Evolutionary conservation across 2,888 invertebrate species (phyloP).

Genomic region (Petrophora chlorosata): DNA sequence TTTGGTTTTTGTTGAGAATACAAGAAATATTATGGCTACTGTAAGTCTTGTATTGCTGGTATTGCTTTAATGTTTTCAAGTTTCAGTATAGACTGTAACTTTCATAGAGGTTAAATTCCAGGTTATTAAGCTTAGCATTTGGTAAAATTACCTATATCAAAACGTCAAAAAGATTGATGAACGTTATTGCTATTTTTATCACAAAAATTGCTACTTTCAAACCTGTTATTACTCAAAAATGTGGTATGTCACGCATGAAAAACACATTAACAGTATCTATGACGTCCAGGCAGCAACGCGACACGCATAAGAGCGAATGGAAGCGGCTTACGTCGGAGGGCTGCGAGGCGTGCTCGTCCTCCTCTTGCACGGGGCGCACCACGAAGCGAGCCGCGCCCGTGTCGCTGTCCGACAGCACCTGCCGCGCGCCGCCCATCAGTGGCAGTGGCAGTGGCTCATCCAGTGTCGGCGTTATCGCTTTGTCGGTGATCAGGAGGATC

Average conservation of each 20-base stretch:
- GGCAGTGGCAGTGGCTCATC: slow-evolving; percentile 25
- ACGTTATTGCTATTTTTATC: too few species aligned
- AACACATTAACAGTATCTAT: neutral
- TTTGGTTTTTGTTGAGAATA: neutral
- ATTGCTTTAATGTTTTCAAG: too few species aligned
- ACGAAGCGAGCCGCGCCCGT: slow-evolving; percentile 84
- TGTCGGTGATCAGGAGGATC: slow-evolving; percentile 26
- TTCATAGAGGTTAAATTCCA: too few species aligned
- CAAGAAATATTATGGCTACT: too few species aligned
- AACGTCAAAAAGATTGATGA: too few species aligned
- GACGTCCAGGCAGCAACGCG: slow-evolving; percentile 33
- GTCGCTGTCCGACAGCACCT: slow-evolving; percentile 82
- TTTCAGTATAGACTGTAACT: too few species aligned
- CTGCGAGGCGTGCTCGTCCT: slow-evolving; percentile 83
- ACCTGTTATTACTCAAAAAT: too few species aligned
- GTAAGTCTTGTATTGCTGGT: too few species aligned
- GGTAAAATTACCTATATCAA: too few species aligned
- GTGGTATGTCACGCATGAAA: too few species aligned
- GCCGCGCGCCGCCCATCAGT: slow-evolving; percentile 37
- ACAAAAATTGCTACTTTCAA: too few species aligned
- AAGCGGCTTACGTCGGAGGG: slow-evolving; percentile 75
- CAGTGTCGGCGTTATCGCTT: slow-evolving; percentile 27
- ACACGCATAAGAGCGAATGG: slow-evolving; percentile 26
- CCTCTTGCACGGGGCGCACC: slow-evolving; percentile 87
- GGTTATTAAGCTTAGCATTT: too few species aligned